phyloP scores from a whole-genome alignment of 2,888 invertebrate species.

The Sepiola atlantica region DNA sequence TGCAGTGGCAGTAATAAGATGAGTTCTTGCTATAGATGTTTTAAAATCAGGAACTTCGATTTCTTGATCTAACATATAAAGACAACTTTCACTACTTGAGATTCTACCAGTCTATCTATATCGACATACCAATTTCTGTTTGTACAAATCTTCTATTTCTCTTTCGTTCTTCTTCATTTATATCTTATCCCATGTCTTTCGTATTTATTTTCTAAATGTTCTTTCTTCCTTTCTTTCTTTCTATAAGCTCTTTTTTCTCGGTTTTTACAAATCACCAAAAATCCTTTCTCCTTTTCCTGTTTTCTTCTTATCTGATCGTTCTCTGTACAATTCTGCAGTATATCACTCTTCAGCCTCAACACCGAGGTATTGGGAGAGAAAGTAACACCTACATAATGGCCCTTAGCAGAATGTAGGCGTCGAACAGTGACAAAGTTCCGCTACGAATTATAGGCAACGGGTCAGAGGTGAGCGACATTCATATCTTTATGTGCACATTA shows the following conservation, averaged over 20 bases:
- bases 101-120: no score
- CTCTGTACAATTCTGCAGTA: background rate
- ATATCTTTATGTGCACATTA: background rate
- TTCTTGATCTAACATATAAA: no score
- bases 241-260: no score
- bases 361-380: background rate
- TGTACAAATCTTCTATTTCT: background rate
- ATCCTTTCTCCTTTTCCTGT: background rate
- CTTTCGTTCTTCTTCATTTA: background rate
- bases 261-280: no score
- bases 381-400: background rate
- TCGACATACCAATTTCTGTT: no score
- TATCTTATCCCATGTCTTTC: background rate
- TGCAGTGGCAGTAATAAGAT: no score
- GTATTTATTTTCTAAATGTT: no score
- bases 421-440: background rate
- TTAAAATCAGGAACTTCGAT: no score
- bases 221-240: background rate
- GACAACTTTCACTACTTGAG: no score
- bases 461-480: constrained; percentile 18
- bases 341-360: background rate
- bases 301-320: background rate
- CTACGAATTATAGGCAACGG: background rate
- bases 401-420: background rate
- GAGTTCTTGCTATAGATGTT: no score